Evolutionary conservation across 2,113 vertebrate species (phyloP).

Genomic region (Neolamprologus kungweensis): DNA sequence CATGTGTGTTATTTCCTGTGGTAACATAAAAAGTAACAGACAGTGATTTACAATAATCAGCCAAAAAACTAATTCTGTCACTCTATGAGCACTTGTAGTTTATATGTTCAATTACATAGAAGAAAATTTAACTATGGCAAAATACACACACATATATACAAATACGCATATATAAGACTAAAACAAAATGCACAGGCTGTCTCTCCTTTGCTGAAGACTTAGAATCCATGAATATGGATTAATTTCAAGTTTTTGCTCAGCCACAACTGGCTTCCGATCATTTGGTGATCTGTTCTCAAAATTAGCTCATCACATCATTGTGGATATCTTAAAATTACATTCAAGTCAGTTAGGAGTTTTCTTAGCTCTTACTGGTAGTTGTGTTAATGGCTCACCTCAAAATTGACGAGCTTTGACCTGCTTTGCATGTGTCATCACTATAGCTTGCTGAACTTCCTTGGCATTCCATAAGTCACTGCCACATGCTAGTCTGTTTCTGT

Average conservation of each 20-base stretch:
- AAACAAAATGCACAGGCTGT: not conserved
- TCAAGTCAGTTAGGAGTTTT: not conserved
- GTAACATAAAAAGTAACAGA: not conserved
- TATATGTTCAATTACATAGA: not conserved
- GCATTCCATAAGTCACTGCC: fast-evolving
- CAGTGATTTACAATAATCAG: not conserved
- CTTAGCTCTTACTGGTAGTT: not conserved
- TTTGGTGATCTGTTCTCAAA: fast-evolving
- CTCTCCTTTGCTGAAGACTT: not conserved
- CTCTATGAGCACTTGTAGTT: not conserved
- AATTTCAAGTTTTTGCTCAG: not conserved
- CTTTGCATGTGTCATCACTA: not conserved
- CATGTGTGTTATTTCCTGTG: not conserved
- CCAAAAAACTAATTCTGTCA: not conserved
- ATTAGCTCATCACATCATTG: not conserved
- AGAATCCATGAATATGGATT: not conserved
- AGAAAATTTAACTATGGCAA: not conserved
- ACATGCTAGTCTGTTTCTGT: not conserved
- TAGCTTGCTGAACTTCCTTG: not conserved
- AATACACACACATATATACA: not conserved
- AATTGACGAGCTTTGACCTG: not conserved
- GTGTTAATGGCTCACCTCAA: not conserved
- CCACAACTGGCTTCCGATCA: not conserved
- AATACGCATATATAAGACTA: fast-evolving
- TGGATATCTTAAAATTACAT: not conserved